Percentiles rank a stretch among this genome's conserved stretches.
Evolutionary conservation across 92 coral and sea anemone genomes (phyloP).

Genomic region (Pocillopora meandrina): DNA sequence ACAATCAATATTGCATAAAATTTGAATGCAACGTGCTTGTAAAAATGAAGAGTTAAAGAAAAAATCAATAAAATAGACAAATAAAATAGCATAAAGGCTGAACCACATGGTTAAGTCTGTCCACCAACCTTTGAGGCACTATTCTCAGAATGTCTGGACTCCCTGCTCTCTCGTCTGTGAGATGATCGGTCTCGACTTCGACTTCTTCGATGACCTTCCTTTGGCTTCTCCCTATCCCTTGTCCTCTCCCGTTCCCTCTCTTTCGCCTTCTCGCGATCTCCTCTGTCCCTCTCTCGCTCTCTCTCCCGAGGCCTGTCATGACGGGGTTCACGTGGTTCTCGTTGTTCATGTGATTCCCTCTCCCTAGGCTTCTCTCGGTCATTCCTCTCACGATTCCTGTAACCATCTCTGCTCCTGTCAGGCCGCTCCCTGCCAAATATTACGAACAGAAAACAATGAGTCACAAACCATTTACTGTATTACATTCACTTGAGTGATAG

Average conservation of each 20-base stretch:
- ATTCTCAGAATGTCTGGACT: constrained; percentile 76
- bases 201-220: constrained; percentile 61
- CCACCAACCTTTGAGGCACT: constrained; percentile 56
- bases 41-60: too few species aligned
- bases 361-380: constrained; percentile 51
- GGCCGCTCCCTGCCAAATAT: constrained; percentile 19
- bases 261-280: constrained; percentile 61
- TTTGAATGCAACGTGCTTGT: too few species aligned
- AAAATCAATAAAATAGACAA: too few species aligned
- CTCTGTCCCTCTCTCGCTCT: constrained; percentile 62
- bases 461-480: background rate
- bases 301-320: constrained; percentile 73
- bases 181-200: constrained; percentile 70
- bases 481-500: too few species aligned
- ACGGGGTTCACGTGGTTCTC: constrained; percentile 56
- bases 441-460: background rate
- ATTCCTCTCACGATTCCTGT: constrained; percentile 23
- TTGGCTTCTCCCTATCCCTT: constrained; percentile 61
- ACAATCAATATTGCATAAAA: too few species aligned
- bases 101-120: background rate
- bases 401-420: constrained; percentile 25
- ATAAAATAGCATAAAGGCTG: too few species aligned
- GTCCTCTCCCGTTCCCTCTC: constrained; percentile 75
- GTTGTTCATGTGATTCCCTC: constrained; percentile 62
- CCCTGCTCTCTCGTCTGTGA: constrained; percentile 74